These are phyloP conservation scores for Aurelia aurita complex sp. Pacific DNA, from an alignment of 30 jellyfish, hydroid and myxozoan species.

Conservation along the genomic window DNA sequence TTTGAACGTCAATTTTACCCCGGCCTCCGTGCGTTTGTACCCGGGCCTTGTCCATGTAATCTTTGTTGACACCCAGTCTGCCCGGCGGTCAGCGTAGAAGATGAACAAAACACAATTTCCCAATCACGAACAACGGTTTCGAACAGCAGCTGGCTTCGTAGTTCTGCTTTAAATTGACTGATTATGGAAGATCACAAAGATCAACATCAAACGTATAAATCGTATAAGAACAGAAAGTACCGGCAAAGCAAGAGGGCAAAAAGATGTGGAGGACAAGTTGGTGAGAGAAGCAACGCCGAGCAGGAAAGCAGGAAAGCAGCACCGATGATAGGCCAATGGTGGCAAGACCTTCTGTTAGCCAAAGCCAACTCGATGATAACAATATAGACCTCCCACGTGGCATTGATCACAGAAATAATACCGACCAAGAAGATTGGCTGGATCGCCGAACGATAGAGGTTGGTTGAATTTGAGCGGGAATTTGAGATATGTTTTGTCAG, in stretches of 20 bases:
- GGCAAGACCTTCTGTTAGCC: constrained; percentile 1
- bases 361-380: not conserved
- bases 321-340: not conserved
- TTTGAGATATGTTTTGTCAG: not conserved
- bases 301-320: not conserved
- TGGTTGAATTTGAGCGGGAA: not conserved
- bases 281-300: not conserved
- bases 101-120: too few species aligned
- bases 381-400: not conserved
- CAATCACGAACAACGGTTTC: too few species aligned
- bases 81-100: too few species aligned
- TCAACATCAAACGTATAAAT: constrained; percentile 1
- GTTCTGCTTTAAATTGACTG: too few species aligned
- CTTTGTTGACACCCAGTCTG: too few species aligned
- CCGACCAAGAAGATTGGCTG: constrained; percentile 12
- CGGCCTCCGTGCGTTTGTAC: too few species aligned
- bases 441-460: not conserved
- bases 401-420: not conserved
- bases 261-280: constrained; percentile 3
- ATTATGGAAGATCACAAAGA: constrained; percentile 1
- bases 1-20: too few species aligned
- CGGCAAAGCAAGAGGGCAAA: constrained; percentile 7
- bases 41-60: too few species aligned
- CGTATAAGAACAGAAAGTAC: constrained; percentile 5
- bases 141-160: too few species aligned